Base-by-base conservation (phyloP, 2,797 vertebrate genomes). In the Sebastiscus albofasciatus region DNA sequence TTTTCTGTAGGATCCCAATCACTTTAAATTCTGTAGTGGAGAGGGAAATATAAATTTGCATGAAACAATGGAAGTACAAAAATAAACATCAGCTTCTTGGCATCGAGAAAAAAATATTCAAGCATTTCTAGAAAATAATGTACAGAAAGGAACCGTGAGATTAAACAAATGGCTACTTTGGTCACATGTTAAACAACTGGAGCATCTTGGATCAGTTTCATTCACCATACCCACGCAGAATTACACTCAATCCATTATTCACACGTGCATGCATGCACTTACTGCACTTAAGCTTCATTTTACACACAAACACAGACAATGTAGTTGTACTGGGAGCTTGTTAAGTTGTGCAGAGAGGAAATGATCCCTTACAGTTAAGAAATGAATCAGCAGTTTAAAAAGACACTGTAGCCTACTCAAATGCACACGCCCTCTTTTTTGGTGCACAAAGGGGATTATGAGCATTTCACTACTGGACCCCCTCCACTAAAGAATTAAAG, bases 51-150 rank as follows among this genome's bases (percentile, higher is more conserved):
- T 80, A 94, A 88, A 95, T 93, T 76, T 91, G 91, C 91, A 93
- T 90, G 92, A 95, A 94, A 90, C 83, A 84, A 93, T 89, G 42
- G 56, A 94, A 87, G 89, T 96, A 96, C 92, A 96, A 96, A 96
- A 96, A 96, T 96, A 96, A 96, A 95, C 89, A 91, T 94, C 68
- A 77, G 90, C 92, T 95, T 96, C 93, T 96, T 95, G 95, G 93
- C 94, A 92, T 95, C 56, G 83, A 96, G 91, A 89, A 91, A 93
- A 93, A 94, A 93, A 94, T 93, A 95, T 91, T 95, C 86, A 94
- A 94, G 93, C 93, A 92, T 93, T 93, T 96, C 89, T 95, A 93
- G 79, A 94, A 95, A 96, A 94, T 49, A 94, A 95, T 86, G 80
- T 91, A 86, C 84, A 94, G 76, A 93, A 93, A 94, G 84, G 55